These are phyloP conservation scores for Pedionomus torquatus DNA, from an alignment of 2,113 vertebrate genomes.

Conservation along the genomic window DNA sequence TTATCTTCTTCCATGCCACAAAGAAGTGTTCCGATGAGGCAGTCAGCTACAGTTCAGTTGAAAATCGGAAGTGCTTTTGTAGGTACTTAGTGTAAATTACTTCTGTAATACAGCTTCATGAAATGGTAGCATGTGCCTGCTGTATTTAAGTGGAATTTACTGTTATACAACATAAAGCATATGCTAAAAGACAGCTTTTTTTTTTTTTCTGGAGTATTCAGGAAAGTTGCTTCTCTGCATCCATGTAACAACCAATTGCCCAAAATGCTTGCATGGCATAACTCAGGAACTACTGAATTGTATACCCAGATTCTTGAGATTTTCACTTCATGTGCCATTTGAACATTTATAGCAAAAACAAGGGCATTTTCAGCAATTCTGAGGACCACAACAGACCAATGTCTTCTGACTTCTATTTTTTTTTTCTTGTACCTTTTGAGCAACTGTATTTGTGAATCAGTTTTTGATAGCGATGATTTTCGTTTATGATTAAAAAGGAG, in stretches of 20 bases:
- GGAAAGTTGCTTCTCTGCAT: background rate
- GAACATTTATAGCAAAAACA: background rate
- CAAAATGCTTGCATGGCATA: background rate
- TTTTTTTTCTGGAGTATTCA: background rate
- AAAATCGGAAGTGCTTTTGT: background rate
- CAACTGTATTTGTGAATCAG: background rate
- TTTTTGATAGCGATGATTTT: background rate
- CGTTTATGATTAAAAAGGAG: background rate
- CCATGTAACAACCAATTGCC: background rate
- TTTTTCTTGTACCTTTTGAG: background rate
- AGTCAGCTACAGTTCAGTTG: background rate
- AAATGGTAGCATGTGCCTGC: background rate
- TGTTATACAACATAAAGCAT: background rate
- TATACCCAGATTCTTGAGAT: background rate
- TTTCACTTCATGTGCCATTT: background rate
- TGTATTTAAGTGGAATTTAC: background rate
- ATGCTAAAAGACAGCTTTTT: background rate
- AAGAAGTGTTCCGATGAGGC: rapidly evolving
- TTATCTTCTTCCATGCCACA: background rate
- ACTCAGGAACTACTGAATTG: background rate
- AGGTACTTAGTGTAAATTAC: background rate
- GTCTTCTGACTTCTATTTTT: background rate
- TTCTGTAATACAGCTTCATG: background rate
- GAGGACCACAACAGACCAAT: background rate
- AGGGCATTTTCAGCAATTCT: background rate